Evolutionary conservation across 2,888 invertebrate species (phyloP).

Genomic region (Pachycephus smyrnensis): DNA sequence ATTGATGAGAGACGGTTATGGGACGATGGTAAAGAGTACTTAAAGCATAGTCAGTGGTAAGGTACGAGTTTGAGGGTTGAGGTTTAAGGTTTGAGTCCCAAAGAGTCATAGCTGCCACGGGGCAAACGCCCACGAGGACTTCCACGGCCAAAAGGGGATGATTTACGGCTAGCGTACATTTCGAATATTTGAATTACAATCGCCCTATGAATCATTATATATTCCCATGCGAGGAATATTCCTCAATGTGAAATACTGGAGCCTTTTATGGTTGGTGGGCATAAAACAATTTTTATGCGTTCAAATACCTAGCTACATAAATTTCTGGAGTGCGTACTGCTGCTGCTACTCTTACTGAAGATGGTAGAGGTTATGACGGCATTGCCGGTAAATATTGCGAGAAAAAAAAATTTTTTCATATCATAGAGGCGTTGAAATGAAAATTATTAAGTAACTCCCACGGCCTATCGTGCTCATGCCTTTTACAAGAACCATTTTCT

Average conservation of each 20-base stretch:
- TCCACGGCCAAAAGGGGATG: slow-evolving; percentile 1
- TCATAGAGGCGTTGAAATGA: neutral
- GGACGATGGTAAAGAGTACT: neutral
- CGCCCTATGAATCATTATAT: slow-evolving; percentile 24
- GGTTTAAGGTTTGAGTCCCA: slow-evolving; percentile 2
- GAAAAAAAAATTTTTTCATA: neutral
- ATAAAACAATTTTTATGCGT: slow-evolving; percentile 27
- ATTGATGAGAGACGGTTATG: neutral
- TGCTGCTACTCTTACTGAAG: neutral
- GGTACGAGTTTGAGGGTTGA: neutral
- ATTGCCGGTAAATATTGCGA: neutral
- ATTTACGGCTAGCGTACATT: slow-evolving; percentile 18
- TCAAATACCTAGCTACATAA: slow-evolving; percentile 23
- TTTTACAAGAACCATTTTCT: too few species aligned
- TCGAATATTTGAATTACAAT: slow-evolving; percentile 28
- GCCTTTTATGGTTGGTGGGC: slow-evolving; percentile 21
- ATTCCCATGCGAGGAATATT: slow-evolving; percentile 21
- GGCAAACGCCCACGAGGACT: slow-evolving; percentile 6
- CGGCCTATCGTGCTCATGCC: neutral
- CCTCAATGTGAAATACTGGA: slow-evolving; percentile 26
- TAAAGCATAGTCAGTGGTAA: neutral
- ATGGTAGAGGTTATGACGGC: neutral
- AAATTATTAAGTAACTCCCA: neutral
- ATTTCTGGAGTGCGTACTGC: slow-evolving; percentile 6
- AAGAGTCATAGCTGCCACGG: slow-evolving; percentile 7